phyloP scores from a whole-genome alignment of 2,113 vertebrate species.

The Hydrolagus affinis region DNA sequence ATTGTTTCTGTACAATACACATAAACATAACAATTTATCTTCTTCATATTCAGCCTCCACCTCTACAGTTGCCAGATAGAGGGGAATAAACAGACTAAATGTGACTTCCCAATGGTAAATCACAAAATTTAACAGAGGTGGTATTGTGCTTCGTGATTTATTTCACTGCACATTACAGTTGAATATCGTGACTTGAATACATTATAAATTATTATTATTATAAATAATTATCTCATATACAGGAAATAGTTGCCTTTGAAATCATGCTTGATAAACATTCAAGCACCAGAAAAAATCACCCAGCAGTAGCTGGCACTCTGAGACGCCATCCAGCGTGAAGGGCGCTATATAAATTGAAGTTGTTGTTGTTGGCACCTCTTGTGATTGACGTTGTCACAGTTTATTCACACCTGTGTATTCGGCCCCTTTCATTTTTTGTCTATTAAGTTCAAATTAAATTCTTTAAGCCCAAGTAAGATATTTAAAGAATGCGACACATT shows the following conservation, averaged over 20 bases:
- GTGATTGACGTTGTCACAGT: neutral
- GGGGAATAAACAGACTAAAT: too few species aligned
- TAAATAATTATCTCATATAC: neutral
- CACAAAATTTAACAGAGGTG: too few species aligned
- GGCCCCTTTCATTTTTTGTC: neutral
- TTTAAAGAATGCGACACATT: too few species aligned
- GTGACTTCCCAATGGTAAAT: too few species aligned
- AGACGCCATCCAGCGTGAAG: too few species aligned
- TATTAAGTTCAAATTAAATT: neutral
- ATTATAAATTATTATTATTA: too few species aligned
- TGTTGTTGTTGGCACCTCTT: neutral
- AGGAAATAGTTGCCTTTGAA: neutral
- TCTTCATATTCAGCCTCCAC: too few species aligned
- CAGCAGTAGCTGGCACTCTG: neutral
- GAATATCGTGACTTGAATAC: neutral
- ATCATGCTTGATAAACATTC: neutral
- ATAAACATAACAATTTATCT: too few species aligned
- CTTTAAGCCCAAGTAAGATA: neutral
- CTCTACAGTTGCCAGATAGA: too few species aligned
- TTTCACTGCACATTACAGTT: neutral
- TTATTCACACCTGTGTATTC: neutral
- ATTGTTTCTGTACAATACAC: too few species aligned
- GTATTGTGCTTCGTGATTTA: too few species aligned
- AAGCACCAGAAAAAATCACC: neutral
- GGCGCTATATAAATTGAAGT: too few species aligned